A percentile compares a stretch with the other conserved stretches of the same genome.
phyloP scores from a whole-genome alignment of 2,113 vertebrate genomes.

The Silurus asotus region DNA sequence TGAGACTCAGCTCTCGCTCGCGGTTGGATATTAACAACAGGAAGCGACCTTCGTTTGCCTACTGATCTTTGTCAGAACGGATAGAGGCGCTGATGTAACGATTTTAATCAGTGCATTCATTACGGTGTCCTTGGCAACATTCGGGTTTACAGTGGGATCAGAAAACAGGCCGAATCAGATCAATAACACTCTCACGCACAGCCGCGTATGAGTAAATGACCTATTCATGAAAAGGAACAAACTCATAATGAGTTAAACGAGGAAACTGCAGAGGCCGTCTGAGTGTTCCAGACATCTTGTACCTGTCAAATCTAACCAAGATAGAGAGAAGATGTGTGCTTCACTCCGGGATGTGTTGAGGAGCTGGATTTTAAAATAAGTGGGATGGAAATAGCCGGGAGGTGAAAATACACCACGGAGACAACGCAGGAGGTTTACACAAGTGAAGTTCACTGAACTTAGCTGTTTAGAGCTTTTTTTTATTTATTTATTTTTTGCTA shows the following conservation, averaged over 20 bases:
- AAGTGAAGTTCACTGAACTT: conserved; percentile 8
- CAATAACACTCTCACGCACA: background rate
- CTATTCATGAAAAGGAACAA: conserved; percentile 6
- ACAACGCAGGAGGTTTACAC: background rate
- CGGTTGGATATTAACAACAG: conserved; percentile 36
- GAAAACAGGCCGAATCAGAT: conserved; percentile 26
- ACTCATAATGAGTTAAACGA: background rate
- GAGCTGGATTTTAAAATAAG: background rate
- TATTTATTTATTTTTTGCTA: background rate
- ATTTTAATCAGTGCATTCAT: conserved; percentile 2
- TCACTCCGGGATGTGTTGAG: background rate
- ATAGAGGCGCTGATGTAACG: conserved; percentile 32
- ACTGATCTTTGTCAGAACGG: conserved; percentile 21
- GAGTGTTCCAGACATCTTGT: background rate
- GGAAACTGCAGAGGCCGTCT: background rate
- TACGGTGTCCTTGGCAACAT: conserved; percentile 6
- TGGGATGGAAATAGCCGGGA: conserved; percentile 12
- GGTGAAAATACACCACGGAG: background rate
- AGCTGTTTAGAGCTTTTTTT: background rate
- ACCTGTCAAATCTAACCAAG: background rate
- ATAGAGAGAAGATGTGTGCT: background rate
- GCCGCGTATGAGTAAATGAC: background rate
- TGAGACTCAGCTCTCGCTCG: conserved; percentile 31
- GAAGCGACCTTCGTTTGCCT: conserved; percentile 28
- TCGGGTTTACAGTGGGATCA: background rate